Base-by-base conservation (phyloP, 2,113 vertebrate species). In the Notarius quadriscutis region DNA sequence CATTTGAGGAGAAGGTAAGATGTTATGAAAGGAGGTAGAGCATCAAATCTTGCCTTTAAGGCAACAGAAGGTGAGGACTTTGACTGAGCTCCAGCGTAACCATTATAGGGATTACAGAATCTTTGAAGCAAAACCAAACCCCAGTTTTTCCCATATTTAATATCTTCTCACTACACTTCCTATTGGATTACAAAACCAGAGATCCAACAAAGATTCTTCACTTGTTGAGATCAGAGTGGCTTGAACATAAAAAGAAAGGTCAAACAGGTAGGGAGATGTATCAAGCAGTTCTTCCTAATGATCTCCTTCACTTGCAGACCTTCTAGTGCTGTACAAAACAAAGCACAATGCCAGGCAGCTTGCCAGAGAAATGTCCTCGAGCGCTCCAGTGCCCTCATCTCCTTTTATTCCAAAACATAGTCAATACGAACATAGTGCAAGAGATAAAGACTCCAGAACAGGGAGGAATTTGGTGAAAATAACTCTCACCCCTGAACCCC, bases 361-460 rank as follows among this genome's bases (percentile, higher is more conserved):
- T 94, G 94, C 94, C 94, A 95, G 93, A 93, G 93, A 93, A 93
- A 93, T 92, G 94, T 94, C 94, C 94, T 95, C 93, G 88, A 95
- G 94, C 93, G 60, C 91, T 93, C 93, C 57, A 74, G 90, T 94
- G 93, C 91, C 91, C 93, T 94, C 92, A 84, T 72, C 88, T 89
- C 81, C 85, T 86, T 86, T 79, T 58, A 87, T 79, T 84, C 81
- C 81, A n/a, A 48, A 86, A 86, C 63, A 65, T 34, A 74, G 84
- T 74, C 80, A n/a, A 78, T 83, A 86, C 22, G 75, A 77, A 78
- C 82, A 50, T 7, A 30, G 84, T 67, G 58, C 87, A 86, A 41
- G 55, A 85, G 84, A 88, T 81, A 83, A 83, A 88, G 69, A 67
- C 84, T 87, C 22, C 55, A 83, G 34, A 84, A 80, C 3, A 30